phyloP scores from a whole-genome alignment of 2,113 vertebrate genomes.

The Ammodytes marinus region DNA sequence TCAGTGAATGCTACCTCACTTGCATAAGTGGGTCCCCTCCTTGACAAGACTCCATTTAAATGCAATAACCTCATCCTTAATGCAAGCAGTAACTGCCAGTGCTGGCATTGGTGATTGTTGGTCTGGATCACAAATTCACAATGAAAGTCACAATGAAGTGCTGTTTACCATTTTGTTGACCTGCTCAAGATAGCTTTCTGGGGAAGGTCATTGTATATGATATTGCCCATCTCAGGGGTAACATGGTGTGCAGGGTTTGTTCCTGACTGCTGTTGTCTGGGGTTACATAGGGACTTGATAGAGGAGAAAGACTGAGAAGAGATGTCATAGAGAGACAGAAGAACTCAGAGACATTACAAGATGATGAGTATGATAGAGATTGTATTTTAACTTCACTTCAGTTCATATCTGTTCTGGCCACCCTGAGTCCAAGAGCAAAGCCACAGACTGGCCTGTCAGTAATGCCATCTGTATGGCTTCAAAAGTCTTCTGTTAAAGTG shows the following conservation, averaged over 20 bases:
- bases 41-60: constrained; percentile 48
- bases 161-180: constrained; percentile 33
- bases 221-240: background rate
- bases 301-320: background rate
- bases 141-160: constrained; percentile 11
- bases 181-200: constrained; percentile 1
- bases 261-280: background rate
- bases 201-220: constrained; percentile 27
- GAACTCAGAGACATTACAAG: constrained; percentile 10
- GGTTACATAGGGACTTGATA: background rate
- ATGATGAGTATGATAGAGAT: constrained; percentile 29
- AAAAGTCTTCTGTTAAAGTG: background rate
- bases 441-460: background rate
- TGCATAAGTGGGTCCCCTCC: constrained; percentile 40
- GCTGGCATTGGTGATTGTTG: background rate
- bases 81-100: constrained; percentile 8
- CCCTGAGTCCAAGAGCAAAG: background rate
- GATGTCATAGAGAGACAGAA: background rate
- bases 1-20: constrained; percentile 34
- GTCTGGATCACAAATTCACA: constrained; percentile 26
- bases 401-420: background rate
- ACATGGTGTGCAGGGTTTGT: background rate
- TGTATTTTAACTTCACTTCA: constrained; percentile 17
- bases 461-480: background rate
- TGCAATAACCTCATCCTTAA: constrained; percentile 49